These are phyloP conservation scores for Linurgus olivaceus DNA, from an alignment of 2,797 vertebrate genomes.

Conservation along the genomic window DNA sequence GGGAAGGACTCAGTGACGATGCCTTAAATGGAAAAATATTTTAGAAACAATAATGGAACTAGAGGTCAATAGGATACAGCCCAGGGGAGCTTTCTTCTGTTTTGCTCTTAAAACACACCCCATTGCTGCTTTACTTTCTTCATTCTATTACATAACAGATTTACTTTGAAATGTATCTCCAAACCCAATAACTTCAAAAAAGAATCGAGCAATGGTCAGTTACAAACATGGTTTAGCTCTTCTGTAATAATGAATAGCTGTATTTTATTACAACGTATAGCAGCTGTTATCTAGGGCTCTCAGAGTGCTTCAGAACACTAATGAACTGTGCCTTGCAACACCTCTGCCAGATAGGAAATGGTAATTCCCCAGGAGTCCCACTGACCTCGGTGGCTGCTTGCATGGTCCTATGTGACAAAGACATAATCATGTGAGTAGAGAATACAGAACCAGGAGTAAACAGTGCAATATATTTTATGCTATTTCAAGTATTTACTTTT, in stretches of 20 bases:
- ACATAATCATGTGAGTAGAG: neutral
- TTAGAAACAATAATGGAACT: slow-evolving; percentile 49
- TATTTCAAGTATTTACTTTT: neutral
- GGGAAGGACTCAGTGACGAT: slow-evolving; percentile 40
- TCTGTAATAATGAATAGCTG: slow-evolving; percentile 14
- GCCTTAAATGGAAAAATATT: slow-evolving; percentile 63
- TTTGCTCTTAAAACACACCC: slow-evolving; percentile 33
- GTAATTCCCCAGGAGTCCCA: neutral
- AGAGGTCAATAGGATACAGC: slow-evolving; percentile 51
- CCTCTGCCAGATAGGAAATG: neutral
- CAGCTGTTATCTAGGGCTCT: slow-evolving; percentile 39
- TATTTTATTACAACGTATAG: slow-evolving; percentile 17
- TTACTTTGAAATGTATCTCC: neutral
- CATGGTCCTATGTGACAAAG: neutral
- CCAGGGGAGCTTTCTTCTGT: slow-evolving; percentile 41
- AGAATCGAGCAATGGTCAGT: slow-evolving; percentile 4
- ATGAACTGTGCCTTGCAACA: neutral
- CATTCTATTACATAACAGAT: slow-evolving; percentile 9
- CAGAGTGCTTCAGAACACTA: neutral
- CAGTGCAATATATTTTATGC: neutral
- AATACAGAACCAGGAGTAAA: neutral
- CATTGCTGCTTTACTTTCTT: neutral
- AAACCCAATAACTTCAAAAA: neutral
- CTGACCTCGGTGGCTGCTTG: neutral
- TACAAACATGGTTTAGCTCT: neutral